A percentile compares a stretch with the other conserved stretches of the same genome.
phyloP scores from a whole-genome alignment of 2,888 invertebrate species.

The Caenorhabditis sp. region DNA sequence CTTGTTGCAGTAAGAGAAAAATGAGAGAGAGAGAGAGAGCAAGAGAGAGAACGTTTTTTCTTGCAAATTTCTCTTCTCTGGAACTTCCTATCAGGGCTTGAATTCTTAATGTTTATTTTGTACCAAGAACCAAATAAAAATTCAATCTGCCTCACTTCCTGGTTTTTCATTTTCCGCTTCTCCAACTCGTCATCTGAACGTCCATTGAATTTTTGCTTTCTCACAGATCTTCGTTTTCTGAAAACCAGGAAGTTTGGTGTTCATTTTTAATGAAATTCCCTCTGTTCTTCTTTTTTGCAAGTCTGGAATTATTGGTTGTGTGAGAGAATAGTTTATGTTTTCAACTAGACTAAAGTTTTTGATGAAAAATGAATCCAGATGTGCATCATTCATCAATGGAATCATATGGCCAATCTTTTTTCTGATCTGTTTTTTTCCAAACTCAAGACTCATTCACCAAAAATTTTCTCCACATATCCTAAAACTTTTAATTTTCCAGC shows the following conservation, averaged over 20 bases:
- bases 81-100: neutral
- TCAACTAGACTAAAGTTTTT: slow-evolving; percentile 6
- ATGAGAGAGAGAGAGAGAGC: too few species aligned
- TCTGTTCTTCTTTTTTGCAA: neutral
- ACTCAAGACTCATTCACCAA: neutral
- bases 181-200: slow-evolving; percentile 29
- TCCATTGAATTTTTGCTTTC: slow-evolving; percentile 21
- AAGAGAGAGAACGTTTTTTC: slow-evolving; percentile 18
- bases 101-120: neutral
- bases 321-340: neutral
- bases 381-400: neutral
- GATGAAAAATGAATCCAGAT: neutral
- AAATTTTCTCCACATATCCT: neutral
- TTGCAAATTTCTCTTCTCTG: slow-evolving; percentile 12
- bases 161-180: slow-evolving; percentile 11
- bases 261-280: slow-evolving; percentile 10
- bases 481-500: slow-evolving; percentile 24
- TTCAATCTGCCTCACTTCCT: slow-evolving; percentile 20
- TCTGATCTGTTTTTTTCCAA: neutral
- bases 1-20: slow-evolving; percentile 40
- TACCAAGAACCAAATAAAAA: neutral
- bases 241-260: neutral
- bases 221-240: neutral
- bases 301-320: slow-evolving; percentile 5
- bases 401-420: too few species aligned